phyloP scores from a whole-genome alignment of 2,888 invertebrate genomes.

The Drosophila nr. perissopoda region DNA sequence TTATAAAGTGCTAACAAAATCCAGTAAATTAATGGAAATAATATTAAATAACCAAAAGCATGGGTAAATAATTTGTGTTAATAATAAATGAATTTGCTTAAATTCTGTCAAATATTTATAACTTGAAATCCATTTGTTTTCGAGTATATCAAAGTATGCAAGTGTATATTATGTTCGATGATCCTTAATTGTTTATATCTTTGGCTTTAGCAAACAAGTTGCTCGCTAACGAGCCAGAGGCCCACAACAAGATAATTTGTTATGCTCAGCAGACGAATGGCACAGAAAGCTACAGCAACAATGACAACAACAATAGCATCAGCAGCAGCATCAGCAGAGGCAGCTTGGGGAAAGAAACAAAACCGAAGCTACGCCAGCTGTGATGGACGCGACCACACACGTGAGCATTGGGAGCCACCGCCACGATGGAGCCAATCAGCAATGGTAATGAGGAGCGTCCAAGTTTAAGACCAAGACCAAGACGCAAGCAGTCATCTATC shows the following conservation, averaged over 20 bases:
- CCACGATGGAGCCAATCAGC: conserved; percentile 65
- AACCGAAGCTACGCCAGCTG: conserved; percentile 47
- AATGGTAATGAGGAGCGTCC: conserved; percentile 68
- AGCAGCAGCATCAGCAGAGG: neutral
- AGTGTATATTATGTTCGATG: conserved; percentile 50
- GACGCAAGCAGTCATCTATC: conserved; percentile 65
- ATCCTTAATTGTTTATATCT: conserved; percentile 39
- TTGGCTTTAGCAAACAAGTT: conserved; percentile 64
- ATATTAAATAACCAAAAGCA: neutral
- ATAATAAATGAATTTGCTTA: neutral
- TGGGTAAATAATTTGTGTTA: neutral
- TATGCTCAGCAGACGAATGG: conserved; percentile 63
- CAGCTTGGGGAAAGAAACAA: conserved; percentile 33
- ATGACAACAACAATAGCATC: conserved; percentile 25
- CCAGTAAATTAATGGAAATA: too few relatives aligned
- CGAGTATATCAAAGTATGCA: neutral
- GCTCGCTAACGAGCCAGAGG: conserved; percentile 69
- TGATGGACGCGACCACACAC: conserved; percentile 73
- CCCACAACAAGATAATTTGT: conserved; percentile 73
- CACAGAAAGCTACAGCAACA: conserved; percentile 34
- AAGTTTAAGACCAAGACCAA: conserved; percentile 38
- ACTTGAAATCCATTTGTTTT: neutral
- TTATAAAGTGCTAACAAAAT: neutral
- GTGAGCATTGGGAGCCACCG: conserved; percentile 52
- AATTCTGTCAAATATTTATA: neutral